phyloP scores from a whole-genome alignment of 2,113 vertebrate genomes.

The Bombycilla garrulus region DNA sequence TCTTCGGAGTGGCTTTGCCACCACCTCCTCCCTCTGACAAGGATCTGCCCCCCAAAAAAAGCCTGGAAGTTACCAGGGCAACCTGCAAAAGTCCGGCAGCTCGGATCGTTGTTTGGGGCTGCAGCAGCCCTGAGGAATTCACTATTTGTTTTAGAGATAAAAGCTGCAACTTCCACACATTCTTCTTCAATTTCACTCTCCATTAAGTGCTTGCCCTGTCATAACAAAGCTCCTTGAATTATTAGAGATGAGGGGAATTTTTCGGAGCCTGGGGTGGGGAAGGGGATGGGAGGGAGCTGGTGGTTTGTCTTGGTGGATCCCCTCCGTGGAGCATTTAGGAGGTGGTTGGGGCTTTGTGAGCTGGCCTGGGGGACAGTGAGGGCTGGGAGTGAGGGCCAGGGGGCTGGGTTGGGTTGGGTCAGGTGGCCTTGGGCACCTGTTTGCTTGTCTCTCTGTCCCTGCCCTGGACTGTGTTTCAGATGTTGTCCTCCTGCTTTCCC shows the following conservation, averaged over 20 bases:
- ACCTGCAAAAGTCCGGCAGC: constrained; percentile 36
- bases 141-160: constrained; percentile 82
- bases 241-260: not conserved
- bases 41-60: constrained; percentile 54
- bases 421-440: not conserved
- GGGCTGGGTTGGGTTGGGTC: not conserved
- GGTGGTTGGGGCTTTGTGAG: not conserved
- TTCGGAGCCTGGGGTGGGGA: not conserved
- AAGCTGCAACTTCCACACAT: constrained; percentile 78
- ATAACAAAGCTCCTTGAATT: constrained; percentile 27
- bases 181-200: constrained; percentile 75
- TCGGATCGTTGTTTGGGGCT: constrained; percentile 66
- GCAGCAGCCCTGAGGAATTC: constrained; percentile 73
- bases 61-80: constrained; percentile 69
- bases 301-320: not conserved
- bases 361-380: not conserved
- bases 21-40: constrained; percentile 20
- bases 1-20: not conserved
- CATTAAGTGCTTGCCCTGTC: constrained; percentile 54
- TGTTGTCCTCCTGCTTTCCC: not conserved
- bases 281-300: not conserved
- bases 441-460: not conserved
- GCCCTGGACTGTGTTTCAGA: not conserved
- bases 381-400: not conserved
- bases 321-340: not conserved